Percentiles rank a stretch among this genome's conserved stretches.
phyloP scores from a whole-genome alignment of 2,797 vertebrate species.

The Pygocentrus nattereri region DNA sequence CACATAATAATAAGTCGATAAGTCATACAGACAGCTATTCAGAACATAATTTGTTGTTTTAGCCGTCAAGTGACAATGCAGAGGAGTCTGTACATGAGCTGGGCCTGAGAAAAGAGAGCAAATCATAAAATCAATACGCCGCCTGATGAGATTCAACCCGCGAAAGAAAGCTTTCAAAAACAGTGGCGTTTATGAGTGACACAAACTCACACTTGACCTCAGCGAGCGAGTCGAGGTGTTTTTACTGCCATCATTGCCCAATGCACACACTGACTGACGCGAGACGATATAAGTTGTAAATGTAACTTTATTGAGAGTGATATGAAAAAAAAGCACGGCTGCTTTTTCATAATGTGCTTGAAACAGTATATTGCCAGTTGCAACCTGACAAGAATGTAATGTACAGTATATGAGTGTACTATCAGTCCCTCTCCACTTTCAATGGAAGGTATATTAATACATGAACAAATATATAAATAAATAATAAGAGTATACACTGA shows the following conservation, averaged over 20 bases:
- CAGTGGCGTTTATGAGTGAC: constrained; percentile 1
- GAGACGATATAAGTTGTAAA: not conserved
- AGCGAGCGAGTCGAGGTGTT: not conserved
- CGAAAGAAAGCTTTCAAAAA: constrained; percentile 36
- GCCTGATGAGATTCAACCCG: constrained; percentile 45
- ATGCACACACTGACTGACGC: not conserved
- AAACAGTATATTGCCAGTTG: not conserved
- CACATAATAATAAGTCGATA: constrained; percentile 48
- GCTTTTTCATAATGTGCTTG: not conserved
- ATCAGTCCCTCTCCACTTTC: not conserved
- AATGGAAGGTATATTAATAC: constrained; percentile 7
- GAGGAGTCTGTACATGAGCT: not conserved
- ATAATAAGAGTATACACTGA: constrained; percentile 4
- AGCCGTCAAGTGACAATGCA: constrained; percentile 26
- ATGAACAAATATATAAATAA: not conserved
- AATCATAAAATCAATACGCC: constrained; percentile 46
- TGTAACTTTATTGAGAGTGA: not conserved
- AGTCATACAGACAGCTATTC: constrained; percentile 40
- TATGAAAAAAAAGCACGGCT: not conserved
- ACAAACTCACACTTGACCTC: constrained; percentile 35
- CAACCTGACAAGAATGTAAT: not conserved
- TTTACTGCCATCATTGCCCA: not conserved
- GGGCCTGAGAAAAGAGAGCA: constrained; percentile 31
- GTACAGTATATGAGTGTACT: not conserved
- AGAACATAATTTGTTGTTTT: constrained; percentile 39